These are phyloP conservation scores for Eucidaris tribuloides DNA, from an alignment of 35 echinoderm and acorn worm species.

Conservation along the genomic window DNA sequence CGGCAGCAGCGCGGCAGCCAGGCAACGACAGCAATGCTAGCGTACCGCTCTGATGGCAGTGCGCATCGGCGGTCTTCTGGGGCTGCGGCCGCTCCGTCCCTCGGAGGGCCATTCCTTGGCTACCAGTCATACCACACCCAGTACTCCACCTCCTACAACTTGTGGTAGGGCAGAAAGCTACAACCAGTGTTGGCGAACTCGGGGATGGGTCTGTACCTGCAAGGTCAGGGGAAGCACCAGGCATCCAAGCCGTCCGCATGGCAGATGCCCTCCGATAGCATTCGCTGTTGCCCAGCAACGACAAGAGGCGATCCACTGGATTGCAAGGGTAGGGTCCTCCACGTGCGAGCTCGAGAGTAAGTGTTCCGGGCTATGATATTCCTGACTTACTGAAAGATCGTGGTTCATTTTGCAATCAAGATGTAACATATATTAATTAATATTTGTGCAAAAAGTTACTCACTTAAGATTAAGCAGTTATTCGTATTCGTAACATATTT, in stretches of 20 bases:
- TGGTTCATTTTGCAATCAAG: too few species aligned
- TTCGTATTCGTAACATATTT: too few species aligned
- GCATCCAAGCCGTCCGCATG: constrained; percentile 52
- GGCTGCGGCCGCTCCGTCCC: background rate
- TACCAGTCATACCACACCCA: background rate
- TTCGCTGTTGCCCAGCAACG: constrained; percentile 92
- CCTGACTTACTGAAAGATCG: too few species aligned
- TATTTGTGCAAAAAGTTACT: too few species aligned
- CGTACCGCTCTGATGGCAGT: constrained; percentile 40
- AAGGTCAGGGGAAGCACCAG: constrained; percentile 45
- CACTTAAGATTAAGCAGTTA: too few species aligned
- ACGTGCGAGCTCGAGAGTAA: constrained; percentile 52
- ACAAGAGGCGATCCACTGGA: constrained; percentile 51
- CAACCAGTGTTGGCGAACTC: background rate
- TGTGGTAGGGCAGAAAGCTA: background rate
- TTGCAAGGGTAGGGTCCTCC: constrained; percentile 16
- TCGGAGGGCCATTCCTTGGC: background rate
- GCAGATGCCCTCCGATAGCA: constrained; percentile 75
- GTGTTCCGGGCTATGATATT: too few species aligned
- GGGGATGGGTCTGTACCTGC: constrained; percentile 15
- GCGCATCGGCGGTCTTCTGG: constrained; percentile 1
- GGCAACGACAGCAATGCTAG: constrained; percentile 55
- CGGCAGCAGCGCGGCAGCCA: background rate
- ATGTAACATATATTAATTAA: too few species aligned
- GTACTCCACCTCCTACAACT: constrained; percentile 6